Base-by-base conservation (phyloP, 1,140 invertebrate genomes). In the Fopius arisanus region DNA sequence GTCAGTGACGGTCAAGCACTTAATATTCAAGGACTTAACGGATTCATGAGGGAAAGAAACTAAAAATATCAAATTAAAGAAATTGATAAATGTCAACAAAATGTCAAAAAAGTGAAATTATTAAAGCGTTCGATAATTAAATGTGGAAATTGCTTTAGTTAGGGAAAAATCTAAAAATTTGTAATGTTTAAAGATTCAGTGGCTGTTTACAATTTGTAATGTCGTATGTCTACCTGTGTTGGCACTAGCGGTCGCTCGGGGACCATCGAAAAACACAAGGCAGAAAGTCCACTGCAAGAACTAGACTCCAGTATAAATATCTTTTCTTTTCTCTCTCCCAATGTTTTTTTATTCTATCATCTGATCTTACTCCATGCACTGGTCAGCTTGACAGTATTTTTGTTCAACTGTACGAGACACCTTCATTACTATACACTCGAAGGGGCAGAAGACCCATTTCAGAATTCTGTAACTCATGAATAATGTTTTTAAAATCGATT, bases 191-290 rank as follows among this genome's bases (percentile, higher is more conserved):
- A 21, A 29, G 29, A 69, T 51, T 65, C 33, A 75, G 16, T 3
- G 72, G 59, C 79, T 82, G 79, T 77, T 85, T 84, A 84, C 81
- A 84, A 85, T 83, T 85, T 86, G 79, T 86, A 84, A 84, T 85
- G 75, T 72, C n/a, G 54, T 31, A 79, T 79, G 66, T 69, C 77
- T 81, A 78, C 78, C 78, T 82, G 80, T 65, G 31, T 16, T 74
- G 78, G 78, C 81, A 79, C 77, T 81, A 80, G 73, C 67, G 71
- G 77, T 72, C 72, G 79, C 65, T 77, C 67, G 26, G 77, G 79
- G 76, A 80, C 76, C 71, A 75, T 79, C 79, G 59, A 75, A 77
- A 75, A 74, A 75, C 62, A 37, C 70, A 63, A 67, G 70, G 43
- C 26, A 26, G 16, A 54, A 12, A 37, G 63, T 16, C 28, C 5